Evolutionary conservation across 2,113 vertebrate species (phyloP), one percentile per base, ranked within the genome.

Genomic region (Buteo buteo): DNA sequence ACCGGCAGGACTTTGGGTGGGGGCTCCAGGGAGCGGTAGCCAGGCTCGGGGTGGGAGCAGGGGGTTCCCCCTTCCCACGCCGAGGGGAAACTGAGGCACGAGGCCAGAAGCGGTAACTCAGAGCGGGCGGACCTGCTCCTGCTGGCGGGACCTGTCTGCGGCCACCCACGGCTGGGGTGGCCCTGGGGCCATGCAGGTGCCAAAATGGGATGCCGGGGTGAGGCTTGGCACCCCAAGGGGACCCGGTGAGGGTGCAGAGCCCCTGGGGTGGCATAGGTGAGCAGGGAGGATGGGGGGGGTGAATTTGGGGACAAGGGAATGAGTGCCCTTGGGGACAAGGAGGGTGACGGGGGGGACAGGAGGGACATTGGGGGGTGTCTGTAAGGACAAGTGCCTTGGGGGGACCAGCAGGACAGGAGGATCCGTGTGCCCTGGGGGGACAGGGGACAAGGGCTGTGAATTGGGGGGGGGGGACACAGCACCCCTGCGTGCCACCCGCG

Each of bases 161-260:
- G 70, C 61, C 34, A 1, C 87, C 62, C 52, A 76, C 36, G 0
- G 61, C 45, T 6, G 1, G 36, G 29, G 54, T 3, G 15, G 26
- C 36, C 36, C 44, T 3, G 0, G 25, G 42, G 69, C 47, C 44
- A 10, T 12, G 44, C 0, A 3, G 70, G 49, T 25, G 55, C 8
- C 59, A 3, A 10, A 47, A 13, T 1, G 0, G 57, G 36, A 32
- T 72, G 64, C 21, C 0, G 12, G 10, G 50, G 17, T 5, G 26
- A 77, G n/a, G 20, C 13, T 47, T 8, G 49, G 49, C 74, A 34
- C 47, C 47, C 13, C 2, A 1, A 19, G 36, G 82, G 74, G 44
- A 76, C 81, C 50, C 6, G 0, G 11, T 0, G 2, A 12, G 52
- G 72, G 24, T 29, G 17, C 70, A 8, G 65, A 81, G 55, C 18